Evolutionary conservation across 2,797 vertebrate species (phyloP).

Genomic region (Microctenopoma stevenorrisi): DNA sequence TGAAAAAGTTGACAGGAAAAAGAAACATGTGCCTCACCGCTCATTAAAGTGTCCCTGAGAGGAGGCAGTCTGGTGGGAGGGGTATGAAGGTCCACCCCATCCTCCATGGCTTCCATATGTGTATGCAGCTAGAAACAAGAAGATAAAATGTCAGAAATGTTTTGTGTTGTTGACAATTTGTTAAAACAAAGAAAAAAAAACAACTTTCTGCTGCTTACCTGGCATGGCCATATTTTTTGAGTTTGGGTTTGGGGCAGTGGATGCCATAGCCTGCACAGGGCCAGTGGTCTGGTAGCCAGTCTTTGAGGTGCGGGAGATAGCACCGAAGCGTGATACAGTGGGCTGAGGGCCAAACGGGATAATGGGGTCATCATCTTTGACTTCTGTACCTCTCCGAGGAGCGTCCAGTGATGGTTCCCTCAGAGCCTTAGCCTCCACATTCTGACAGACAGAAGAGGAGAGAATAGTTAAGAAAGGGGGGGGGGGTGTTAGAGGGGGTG

Average conservation of each 20-base stretch:
- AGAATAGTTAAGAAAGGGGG: neutral
- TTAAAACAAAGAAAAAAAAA: too few relatives aligned
- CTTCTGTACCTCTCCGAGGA: conserved; percentile 91
- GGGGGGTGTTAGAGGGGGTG: too few relatives aligned
- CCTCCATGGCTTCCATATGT: conserved; percentile 89
- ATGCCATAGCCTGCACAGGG: conserved; percentile 90
- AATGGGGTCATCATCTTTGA: conserved; percentile 96
- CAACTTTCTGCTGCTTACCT: conserved; percentile 58
- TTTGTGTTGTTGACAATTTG: neutral
- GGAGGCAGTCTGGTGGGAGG: conserved; percentile 88
- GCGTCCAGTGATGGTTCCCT: conserved; percentile 91
- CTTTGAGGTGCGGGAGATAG: conserved; percentile 97
- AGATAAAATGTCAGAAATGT: conserved; percentile 3
- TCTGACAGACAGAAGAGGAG: conserved; percentile 76
- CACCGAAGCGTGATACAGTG: conserved; percentile 96
- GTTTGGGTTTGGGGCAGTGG: conserved; percentile 83
- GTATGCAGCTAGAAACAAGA: conserved; percentile 84
- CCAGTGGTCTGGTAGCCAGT: conserved; percentile 93
- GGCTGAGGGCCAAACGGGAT: conserved; percentile 97
- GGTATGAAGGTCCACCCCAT: conserved; percentile 91
- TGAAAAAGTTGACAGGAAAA: neutral
- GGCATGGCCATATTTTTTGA: conserved; percentile 84
- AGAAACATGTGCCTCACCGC: conserved; percentile 80
- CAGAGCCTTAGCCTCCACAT: conserved; percentile 90
- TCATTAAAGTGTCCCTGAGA: conserved; percentile 97